These are phyloP conservation scores for Zaprionus lachaisei DNA, from an alignment of 1,140 invertebrate genomes.

Conservation along the genomic window DNA sequence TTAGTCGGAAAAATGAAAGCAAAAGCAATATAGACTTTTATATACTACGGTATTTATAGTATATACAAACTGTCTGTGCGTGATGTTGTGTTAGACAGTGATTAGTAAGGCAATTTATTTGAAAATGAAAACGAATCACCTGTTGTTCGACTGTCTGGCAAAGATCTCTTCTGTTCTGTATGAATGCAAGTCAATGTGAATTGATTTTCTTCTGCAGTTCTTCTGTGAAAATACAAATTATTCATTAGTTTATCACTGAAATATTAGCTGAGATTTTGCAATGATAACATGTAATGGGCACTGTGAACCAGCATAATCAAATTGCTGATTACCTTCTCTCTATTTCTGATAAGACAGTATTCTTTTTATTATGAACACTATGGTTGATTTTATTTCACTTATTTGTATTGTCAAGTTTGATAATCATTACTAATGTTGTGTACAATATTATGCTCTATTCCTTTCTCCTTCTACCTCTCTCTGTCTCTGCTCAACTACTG, in stretches of 20 bases:
- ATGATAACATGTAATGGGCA: too few species aligned
- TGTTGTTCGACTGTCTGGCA: background rate
- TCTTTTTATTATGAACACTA: fast-evolving
- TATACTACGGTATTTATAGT: background rate
- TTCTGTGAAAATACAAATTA: too few species aligned
- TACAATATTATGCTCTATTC: too few species aligned
- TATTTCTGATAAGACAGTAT: too few species aligned
- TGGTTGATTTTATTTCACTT: background rate
- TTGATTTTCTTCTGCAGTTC: too few species aligned
- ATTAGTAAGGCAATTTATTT: constrained; percentile 2
- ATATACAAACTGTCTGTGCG: background rate
- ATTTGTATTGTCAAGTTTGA: background rate
- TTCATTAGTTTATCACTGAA: too few species aligned
- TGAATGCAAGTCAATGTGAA: too few species aligned
- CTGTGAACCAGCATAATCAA: too few species aligned
- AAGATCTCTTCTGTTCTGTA: background rate
- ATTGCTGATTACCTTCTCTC: too few species aligned
- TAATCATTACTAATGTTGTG: background rate
- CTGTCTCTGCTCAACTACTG: background rate
- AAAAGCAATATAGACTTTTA: background rate
- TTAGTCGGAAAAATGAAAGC: constrained; percentile 1
- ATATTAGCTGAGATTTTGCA: too few species aligned
- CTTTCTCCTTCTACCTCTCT: background rate
- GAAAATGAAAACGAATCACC: background rate
- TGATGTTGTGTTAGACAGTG: constrained; percentile 13